Percentiles rank a stretch among this genome's conserved stretches.
Conservation (phyloP, 2,113 vertebrate species). For the Scomber japonicus region DNA sequence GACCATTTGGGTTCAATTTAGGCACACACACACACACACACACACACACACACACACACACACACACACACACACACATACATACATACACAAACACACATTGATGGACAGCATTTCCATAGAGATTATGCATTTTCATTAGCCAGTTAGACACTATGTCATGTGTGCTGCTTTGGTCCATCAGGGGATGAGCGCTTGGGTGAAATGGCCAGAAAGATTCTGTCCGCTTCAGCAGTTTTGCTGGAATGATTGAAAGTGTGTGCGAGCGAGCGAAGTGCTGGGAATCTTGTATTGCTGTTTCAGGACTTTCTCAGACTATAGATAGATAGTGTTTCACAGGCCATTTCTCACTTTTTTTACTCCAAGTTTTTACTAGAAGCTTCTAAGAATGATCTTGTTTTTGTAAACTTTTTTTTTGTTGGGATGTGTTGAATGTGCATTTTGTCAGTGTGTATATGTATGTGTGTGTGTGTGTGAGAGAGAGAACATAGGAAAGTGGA, state of each 20-base stretch:
- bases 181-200: conserved; percentile 59
- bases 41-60: too few species aligned
- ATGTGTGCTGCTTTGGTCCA: conserved; percentile 54
- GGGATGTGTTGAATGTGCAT: neutral
- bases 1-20: conserved; percentile 11
- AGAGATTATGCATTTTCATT: conserved; percentile 73
- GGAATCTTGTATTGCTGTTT: conserved; percentile 72
- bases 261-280: conserved; percentile 48
- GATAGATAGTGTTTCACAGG: conserved; percentile 49
- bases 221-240: conserved; percentile 78
- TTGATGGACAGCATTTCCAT: conserved; percentile 66
- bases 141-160: conserved; percentile 62
- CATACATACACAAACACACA: neutral
- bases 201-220: conserved; percentile 75
- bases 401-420: neutral
- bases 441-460: neutral
- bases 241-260: conserved; percentile 73
- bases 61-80: too few species aligned
- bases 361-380: conserved; percentile 19
- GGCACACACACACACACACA: neutral
- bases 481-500: conserved; percentile 24
- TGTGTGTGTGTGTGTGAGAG: too few species aligned
- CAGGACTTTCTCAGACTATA: conserved; percentile 66
- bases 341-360: conserved; percentile 15
- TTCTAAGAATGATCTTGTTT: conserved; percentile 15